Base-by-base conservation (phyloP, 2,113 vertebrate species). In the Rhegmatorhina hoffmannsi region DNA sequence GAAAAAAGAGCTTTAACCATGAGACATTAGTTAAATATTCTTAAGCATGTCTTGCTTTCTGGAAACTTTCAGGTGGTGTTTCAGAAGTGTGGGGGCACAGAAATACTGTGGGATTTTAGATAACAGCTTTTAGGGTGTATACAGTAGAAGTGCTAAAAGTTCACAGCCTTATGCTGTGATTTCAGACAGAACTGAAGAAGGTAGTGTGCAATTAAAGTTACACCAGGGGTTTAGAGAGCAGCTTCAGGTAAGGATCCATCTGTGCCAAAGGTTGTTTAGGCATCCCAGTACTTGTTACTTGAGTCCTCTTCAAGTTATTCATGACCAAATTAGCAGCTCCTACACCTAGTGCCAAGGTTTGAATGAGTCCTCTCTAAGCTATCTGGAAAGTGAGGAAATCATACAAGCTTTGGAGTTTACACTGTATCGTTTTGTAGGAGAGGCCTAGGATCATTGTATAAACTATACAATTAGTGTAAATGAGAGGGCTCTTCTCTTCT, bases 401-500 rank as follows among this genome's bases (percentile, higher is more conserved):
- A 38, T 1, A 25, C 1, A 0, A 36, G 28, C 55, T 75, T 82
- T 47, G 58, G 50, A 28, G 24, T 82, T 66, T 40, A 28, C 6
- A 11, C 33, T n/a, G 3, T 33, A 20, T 87, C 8, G 6, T 76
- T 87, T 84, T 66, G n/a, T 58, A 87, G 70, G 31, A 76, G 26
- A 10, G 4, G 62, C 18, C 75, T 60, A 36, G 36, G 44, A 17
- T 44, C 0, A 0, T 59, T 1, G 0, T 67, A 13, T 40, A 44
- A 89, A 56, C 33, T 56, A 47, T 47, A 36, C 19, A 76, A 64
- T 85, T 80, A 69, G 50, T 49, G 46, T 91, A 73, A 87, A 50
- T 53, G 58, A 88, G 78, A 43, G 13, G 5, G 11, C 34, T 72
- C 23, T 68, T 20, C 40, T 44, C 56, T 72, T 53, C 28, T 78